Conservation (phyloP, 2,113 vertebrate genomes). For the Alaudala cheleensis region DNA sequence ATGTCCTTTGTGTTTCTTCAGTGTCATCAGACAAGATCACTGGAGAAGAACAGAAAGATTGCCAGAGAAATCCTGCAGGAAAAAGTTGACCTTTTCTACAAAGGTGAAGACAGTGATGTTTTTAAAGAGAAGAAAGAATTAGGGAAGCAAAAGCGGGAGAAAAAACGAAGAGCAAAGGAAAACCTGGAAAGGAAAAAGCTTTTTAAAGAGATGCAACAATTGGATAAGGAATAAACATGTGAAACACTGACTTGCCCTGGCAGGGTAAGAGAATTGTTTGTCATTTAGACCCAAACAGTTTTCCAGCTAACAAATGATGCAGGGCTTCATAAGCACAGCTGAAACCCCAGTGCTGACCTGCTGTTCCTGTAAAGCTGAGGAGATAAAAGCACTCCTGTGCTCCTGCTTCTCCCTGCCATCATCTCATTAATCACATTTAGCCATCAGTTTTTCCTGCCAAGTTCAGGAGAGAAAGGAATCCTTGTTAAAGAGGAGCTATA, state of each 20-base stretch:
- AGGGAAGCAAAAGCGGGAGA: constrained; percentile 83
- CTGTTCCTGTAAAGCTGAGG: background rate
- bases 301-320: background rate
- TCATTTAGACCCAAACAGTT: background rate
- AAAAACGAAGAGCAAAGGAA: constrained; percentile 82
- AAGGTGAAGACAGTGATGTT: constrained; percentile 85
- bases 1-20: constrained; percentile 62
- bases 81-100: constrained; percentile 87
- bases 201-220: constrained; percentile 77
- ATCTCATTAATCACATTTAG: background rate
- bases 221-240: constrained; percentile 1
- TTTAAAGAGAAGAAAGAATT: constrained; percentile 75
- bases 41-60: constrained; percentile 86
- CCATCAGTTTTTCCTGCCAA: background rate
- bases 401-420: background rate
- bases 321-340: background rate
- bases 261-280: background rate
- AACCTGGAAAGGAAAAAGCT: constrained; percentile 86
- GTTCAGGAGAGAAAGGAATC: background rate
- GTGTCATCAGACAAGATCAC: constrained; percentile 96
- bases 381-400: background rate
- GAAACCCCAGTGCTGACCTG: background rate
- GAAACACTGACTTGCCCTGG: background rate
- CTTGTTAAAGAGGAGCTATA: background rate
- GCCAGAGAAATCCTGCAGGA: constrained; percentile 88